phyloP scores from a whole-genome alignment of 2,797 vertebrate species.

The Xenops minutus region DNA sequence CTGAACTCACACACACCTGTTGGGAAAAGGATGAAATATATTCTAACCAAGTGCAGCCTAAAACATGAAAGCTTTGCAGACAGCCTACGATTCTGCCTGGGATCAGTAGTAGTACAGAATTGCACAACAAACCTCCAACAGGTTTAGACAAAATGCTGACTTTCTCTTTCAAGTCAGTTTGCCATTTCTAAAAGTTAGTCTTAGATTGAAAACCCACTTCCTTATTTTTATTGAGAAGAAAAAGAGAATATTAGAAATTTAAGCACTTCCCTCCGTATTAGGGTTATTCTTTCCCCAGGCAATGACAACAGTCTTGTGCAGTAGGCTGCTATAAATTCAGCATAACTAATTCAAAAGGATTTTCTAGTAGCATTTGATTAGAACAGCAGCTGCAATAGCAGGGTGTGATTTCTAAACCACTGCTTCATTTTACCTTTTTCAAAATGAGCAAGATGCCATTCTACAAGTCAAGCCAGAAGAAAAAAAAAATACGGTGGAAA shows the following conservation, averaged over 20 bases:
- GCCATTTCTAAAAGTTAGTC: not conserved
- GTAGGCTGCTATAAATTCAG: constrained; percentile 55
- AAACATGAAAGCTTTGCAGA: not conserved
- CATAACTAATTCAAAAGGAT: constrained; percentile 56
- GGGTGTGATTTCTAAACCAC: constrained; percentile 53
- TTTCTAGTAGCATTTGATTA: constrained; percentile 64
- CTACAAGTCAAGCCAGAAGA: constrained; percentile 12
- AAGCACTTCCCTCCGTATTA: not conserved
- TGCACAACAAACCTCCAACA: not conserved
- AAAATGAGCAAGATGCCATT: constrained; percentile 46
- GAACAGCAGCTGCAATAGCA: constrained; percentile 65
- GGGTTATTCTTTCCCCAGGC: not conserved
- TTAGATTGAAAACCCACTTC: not conserved
- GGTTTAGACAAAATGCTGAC: not conserved
- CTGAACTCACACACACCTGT: not conserved
- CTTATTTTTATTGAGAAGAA: constrained; percentile 4
- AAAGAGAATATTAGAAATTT: not conserved
- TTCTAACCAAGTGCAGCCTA: not conserved
- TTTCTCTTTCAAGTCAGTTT: not conserved
- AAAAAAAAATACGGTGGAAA: not conserved
- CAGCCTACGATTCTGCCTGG: not conserved
- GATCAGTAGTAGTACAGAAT: not conserved
- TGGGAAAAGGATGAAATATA: not conserved
- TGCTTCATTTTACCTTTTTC: constrained; percentile 43
- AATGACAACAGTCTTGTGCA: not conserved